A percentile compares a stretch with the other conserved stretches of the same genome.
These are phyloP conservation scores for Burhinus oedicnemus DNA, from an alignment of 2,113 vertebrate genomes.

Conservation along the genomic window DNA sequence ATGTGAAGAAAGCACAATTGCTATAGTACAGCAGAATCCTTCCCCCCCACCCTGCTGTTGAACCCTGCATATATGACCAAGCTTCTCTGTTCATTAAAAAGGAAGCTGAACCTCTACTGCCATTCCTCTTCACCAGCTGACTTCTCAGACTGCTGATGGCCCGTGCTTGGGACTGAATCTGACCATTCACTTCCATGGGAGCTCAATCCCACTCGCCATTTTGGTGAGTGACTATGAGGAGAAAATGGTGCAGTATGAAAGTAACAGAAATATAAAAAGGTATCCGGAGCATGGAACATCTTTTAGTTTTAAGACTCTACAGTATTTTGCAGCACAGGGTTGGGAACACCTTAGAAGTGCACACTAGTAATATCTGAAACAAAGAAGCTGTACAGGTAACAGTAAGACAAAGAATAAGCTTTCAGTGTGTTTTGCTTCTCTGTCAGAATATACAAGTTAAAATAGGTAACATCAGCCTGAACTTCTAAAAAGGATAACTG, in stretches of 20 bases:
- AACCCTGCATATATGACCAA: background rate
- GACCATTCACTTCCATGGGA: background rate
- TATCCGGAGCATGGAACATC: background rate
- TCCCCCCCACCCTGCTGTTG: background rate
- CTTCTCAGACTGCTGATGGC: background rate
- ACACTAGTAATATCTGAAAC: background rate
- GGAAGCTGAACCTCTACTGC: background rate
- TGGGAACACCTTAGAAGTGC: background rate
- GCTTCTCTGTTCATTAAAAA: background rate
- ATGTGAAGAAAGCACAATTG: background rate
- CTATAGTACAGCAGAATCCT: background rate
- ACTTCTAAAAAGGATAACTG: slow-evolving; percentile 37
- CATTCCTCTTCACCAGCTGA: background rate
- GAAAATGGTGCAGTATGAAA: background rate
- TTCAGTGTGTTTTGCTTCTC: background rate
- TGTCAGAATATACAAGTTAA: background rate
- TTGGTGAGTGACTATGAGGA: background rate
- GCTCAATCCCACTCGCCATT: background rate
- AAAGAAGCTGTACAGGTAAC: background rate
- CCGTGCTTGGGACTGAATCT: background rate
- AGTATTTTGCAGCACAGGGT: background rate
- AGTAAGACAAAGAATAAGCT: background rate
- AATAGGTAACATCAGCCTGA: background rate
- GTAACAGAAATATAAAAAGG: background rate
- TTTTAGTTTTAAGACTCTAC: background rate